These are phyloP conservation scores for Matsumyia berberina DNA, from an alignment of 2,888 invertebrate species.

Conservation along the genomic window DNA sequence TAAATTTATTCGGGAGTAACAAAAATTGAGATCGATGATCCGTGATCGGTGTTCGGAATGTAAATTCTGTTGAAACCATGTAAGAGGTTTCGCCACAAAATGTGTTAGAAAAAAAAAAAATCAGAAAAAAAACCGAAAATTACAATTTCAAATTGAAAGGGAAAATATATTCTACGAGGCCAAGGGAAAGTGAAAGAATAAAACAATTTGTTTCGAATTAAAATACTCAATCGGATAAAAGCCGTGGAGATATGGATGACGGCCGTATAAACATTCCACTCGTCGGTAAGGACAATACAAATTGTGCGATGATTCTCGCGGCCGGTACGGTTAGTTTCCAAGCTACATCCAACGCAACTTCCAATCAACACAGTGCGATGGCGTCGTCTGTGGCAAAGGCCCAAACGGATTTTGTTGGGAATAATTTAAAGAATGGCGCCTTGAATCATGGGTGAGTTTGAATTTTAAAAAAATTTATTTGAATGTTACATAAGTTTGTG, in stretches of 20 bases:
- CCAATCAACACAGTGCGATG: constrained; percentile 70
- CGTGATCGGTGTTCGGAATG: constrained; percentile 25
- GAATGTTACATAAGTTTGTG: background rate
- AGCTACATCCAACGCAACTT: constrained; percentile 50
- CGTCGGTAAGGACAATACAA: constrained; percentile 79
- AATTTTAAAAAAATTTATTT: background rate
- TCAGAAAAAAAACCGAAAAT: background rate
- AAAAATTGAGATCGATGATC: constrained; percentile 24
- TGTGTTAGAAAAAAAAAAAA: constrained; percentile 5
- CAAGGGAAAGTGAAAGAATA: background rate
- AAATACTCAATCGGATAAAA: constrained; percentile 33
- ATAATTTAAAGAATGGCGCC: constrained; percentile 79
- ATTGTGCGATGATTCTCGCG: constrained; percentile 79
- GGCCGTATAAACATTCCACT: constrained; percentile 80
- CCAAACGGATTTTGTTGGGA: constrained; percentile 79
- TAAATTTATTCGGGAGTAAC: constrained; percentile 29
- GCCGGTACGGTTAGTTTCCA: constrained; percentile 76
- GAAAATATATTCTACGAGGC: background rate
- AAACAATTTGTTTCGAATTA: background rate
- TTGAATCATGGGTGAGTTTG: constrained; percentile 79
- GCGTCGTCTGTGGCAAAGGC: constrained; percentile 64
- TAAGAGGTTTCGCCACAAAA: background rate
- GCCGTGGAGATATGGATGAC: constrained; percentile 79
- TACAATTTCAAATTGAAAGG: constrained; percentile 39
- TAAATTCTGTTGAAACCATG: constrained; percentile 11